A percentile compares a stretch with the other conserved stretches of the same genome.
phyloP scores from a whole-genome alignment of 1,140 invertebrate genomes.

The Ladona fulva region DNA sequence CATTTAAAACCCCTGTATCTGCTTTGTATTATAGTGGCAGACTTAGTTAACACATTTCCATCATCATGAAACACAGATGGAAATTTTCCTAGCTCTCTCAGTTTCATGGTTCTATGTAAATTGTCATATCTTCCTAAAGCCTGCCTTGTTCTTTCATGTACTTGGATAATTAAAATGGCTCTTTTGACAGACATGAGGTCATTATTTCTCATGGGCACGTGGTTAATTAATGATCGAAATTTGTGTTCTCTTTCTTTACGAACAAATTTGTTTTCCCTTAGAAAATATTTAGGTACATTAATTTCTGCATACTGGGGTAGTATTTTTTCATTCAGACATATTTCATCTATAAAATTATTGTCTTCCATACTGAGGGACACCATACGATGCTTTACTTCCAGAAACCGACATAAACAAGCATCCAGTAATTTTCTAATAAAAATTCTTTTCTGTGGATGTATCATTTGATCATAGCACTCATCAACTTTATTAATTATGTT shows the following conservation, averaged over 20 bases:
- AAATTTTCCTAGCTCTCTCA: background rate
- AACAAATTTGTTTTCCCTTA: conserved; percentile 52
- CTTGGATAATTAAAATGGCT: conserved; percentile 25
- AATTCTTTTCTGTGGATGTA: conserved; percentile 85
- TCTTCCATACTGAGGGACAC: conserved; percentile 80
- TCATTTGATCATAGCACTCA: conserved; percentile 77
- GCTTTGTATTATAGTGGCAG: conserved; percentile 70
- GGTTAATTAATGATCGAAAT: background rate
- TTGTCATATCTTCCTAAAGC: conserved; percentile 35
- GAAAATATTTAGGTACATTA: conserved; percentile 56
- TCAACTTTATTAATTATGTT: conserved; percentile 64
- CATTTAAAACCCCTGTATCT: conserved; percentile 70
- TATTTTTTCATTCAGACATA: conserved; percentile 48
- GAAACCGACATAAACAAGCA: conserved; percentile 61
- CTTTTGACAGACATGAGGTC: background rate
- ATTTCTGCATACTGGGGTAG: conserved; percentile 41
- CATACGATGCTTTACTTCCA: conserved; percentile 55
- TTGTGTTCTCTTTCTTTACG: conserved; percentile 34
- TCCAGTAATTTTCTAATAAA: conserved; percentile 71
- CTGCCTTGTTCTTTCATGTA: conserved; percentile 82
- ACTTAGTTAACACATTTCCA: conserved; percentile 26
- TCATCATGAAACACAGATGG: background rate
- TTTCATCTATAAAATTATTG: conserved; percentile 76
- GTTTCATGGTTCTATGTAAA: background rate
- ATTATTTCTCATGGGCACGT: background rate